Evolutionary conservation across 2,888 invertebrate species (phyloP).

Genomic region (Pammene aurita): DNA sequence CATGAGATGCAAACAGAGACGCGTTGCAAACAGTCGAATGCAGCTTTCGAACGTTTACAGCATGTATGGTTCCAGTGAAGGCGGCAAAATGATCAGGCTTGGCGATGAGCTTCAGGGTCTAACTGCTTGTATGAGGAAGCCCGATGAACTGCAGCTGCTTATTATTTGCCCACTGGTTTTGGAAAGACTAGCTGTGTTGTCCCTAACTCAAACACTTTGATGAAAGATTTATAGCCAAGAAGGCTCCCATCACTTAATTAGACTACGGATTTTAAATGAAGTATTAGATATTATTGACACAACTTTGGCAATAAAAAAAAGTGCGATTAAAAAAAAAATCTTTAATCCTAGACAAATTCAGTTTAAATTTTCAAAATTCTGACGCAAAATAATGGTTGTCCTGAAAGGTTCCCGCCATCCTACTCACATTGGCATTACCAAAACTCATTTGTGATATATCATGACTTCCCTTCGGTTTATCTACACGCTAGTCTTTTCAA

Average conservation of each 20-base stretch:
- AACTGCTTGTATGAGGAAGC: slow-evolving; percentile 65
- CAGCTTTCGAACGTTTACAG: slow-evolving; percentile 65
- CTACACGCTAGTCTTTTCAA: slow-evolving; percentile 37
- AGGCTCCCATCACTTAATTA: not conserved
- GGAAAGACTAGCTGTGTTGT: slow-evolving; percentile 55
- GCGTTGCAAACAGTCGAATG: slow-evolving; percentile 46
- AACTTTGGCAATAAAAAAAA: no score
- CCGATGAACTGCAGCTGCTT: slow-evolving; percentile 53
- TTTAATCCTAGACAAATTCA: not conserved
- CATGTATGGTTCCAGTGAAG: slow-evolving; percentile 66
- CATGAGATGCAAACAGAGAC: slow-evolving; percentile 36
- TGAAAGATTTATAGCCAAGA: not conserved
- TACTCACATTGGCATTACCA: not conserved
- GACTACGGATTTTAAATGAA: not conserved
- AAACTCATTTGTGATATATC: slow-evolving; percentile 8
- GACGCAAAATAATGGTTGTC: not conserved
- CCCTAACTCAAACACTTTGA: not conserved
- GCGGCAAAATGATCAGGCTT: slow-evolving; percentile 60
- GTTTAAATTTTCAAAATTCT: not conserved
- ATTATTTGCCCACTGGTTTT: slow-evolving; percentile 58
- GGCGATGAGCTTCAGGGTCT: slow-evolving; percentile 64
- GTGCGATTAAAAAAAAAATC: no score
- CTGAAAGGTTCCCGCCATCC: not conserved
- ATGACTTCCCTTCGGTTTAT: not conserved
- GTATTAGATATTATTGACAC: not conserved